Evolutionary conservation across 2,113 vertebrate genomes (phyloP), one percentile per base, ranked within the genome.

Genomic region (Mastomys natalensis): DNA sequence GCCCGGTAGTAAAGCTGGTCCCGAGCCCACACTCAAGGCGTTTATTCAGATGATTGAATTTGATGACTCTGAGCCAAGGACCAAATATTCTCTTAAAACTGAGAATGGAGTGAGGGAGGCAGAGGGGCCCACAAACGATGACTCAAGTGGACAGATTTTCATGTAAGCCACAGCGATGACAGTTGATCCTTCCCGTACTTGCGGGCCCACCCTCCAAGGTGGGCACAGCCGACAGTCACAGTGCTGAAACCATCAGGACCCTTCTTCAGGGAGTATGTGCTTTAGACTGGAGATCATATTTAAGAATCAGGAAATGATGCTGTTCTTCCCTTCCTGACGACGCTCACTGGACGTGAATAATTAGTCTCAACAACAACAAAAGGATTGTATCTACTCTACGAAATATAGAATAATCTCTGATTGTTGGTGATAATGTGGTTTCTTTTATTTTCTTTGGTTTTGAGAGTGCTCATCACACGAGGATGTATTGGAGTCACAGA

Each of bases 61-160:
- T 16, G 6, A 34, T 3, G 95, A 48, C 74, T 40, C 17, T 66
- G 62, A 89, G 62, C 70, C 62, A 55, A 80, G 66, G 37, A 74
- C 45, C 43, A 96, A 73, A 64, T 60, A 77, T 5, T 86, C 12
- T 87, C 70, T 64, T 70, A 93, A 13, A 10, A n/a, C 40, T 93
- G 29, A 97, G 11, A 29, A 80, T 68, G 51, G 68, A 60, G 72
- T 72, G 84, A 91, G 95, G 81, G 84, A 91, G 95, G 81, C 24
- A 37, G 85, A 95, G 13, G 37, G 81, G 58, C 17, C n/a, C 40
- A 70, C 45, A 86, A 66, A 78, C 13, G 48, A 26, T 80, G 92
- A 84, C 40, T 85, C 60, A 24, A 53, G 58, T 31, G 29, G 24
- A 29, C 43, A 48, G 58, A 76, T n/a, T 91, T 93, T 78, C 53